Evolutionary conservation across 1,140 invertebrate genomes (phyloP).

Genomic region (Temnothorax longispinosus): DNA sequence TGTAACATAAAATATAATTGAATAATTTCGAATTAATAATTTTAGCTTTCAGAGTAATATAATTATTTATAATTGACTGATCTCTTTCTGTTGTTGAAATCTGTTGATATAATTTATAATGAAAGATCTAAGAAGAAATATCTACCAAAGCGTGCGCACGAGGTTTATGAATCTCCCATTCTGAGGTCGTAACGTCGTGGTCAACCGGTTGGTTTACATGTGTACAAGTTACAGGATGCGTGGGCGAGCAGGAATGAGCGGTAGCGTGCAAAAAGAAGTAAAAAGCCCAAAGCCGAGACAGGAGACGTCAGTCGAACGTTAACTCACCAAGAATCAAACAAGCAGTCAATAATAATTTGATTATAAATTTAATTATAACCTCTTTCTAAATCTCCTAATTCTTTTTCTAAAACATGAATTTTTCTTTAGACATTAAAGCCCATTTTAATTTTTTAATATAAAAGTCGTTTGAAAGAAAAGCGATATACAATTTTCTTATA

Average conservation of each 20-base stretch:
- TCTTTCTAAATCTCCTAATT: not conserved
- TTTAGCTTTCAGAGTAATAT: not conserved
- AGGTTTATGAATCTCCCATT: constrained; percentile 64
- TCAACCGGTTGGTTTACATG: constrained; percentile 75
- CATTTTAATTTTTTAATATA: constrained; percentile 2
- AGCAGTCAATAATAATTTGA: not conserved
- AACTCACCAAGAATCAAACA: not conserved
- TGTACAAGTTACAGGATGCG: constrained; percentile 72
- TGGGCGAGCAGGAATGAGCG: constrained; percentile 74
- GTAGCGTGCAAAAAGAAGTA: constrained; percentile 65
- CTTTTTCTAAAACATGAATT: not conserved
- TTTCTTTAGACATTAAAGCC: not conserved
- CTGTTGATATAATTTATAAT: constrained; percentile 32
- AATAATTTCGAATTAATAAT: not conserved
- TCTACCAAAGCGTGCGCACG: constrained; percentile 20
- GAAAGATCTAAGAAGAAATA: constrained; percentile 42
- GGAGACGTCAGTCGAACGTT: constrained; percentile 63
- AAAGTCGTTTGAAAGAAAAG: not conserved
- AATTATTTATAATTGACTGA: constrained; percentile 6
- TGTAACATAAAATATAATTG: constrained; percentile 4
- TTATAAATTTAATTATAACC: constrained; percentile 23
- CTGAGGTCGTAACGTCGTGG: constrained; percentile 52
- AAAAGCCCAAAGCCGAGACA: constrained; percentile 36
- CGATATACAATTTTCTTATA: not conserved
- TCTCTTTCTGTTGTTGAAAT: not conserved